phyloP scores from a whole-genome alignment of 2,113 vertebrate species.

The Psammodynastes pulverulentus region DNA sequence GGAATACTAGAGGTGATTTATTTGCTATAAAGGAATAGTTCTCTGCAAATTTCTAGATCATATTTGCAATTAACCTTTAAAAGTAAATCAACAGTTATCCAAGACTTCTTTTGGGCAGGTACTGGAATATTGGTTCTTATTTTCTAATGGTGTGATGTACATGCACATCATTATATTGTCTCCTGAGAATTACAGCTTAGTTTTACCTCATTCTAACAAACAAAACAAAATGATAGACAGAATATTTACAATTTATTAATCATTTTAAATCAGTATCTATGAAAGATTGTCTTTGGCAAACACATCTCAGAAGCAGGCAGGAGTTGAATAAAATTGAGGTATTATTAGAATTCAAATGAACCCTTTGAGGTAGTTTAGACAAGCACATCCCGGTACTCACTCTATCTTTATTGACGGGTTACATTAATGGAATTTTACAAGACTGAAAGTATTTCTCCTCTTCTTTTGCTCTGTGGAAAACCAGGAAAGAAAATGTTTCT shows the following conservation, averaged over 20 bases:
- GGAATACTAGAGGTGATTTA: not conserved
- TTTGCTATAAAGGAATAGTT: not conserved
- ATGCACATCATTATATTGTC: not conserved
- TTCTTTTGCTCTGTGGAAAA: not conserved
- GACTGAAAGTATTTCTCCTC: not conserved
- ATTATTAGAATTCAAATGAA: not conserved
- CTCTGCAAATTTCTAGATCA: not conserved
- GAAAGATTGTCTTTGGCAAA: not conserved
- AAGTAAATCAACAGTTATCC: not conserved
- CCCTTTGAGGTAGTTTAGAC: not conserved
- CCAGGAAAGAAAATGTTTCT: not conserved
- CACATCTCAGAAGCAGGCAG: not conserved
- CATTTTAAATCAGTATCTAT: not conserved
- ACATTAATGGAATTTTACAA: not conserved
- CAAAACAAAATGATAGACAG: not conserved
- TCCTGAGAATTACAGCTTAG: not conserved
- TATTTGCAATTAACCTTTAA: not conserved
- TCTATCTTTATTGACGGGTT: not conserved
- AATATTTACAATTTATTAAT: not conserved
- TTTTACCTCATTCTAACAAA: not conserved
- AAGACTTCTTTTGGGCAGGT: not conserved
- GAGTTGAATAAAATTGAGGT: not conserved
- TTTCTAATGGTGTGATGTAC: not conserved
- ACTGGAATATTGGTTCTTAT: not conserved
- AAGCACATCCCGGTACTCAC: not conserved